Evolutionary conservation across 92 coral and sea anemone species (phyloP), one percentile per base, ranked within the genome.

Genomic region (Actinernus sp.): DNA sequence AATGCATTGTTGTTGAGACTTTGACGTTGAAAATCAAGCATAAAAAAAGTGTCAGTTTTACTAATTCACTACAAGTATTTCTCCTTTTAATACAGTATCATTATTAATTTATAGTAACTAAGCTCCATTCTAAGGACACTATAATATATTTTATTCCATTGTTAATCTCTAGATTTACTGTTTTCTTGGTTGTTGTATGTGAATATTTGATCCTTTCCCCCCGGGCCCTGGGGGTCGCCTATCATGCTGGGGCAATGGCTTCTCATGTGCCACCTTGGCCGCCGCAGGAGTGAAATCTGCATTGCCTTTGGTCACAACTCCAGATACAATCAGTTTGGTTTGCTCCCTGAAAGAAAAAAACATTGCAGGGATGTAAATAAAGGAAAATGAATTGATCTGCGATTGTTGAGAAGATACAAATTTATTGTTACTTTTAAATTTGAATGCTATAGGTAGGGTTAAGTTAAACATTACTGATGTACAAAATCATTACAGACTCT

Each of bases 131-230:
- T 3, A 45, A 5, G 14, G 51, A 45, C 5, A 49, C 55, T 49
- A 49, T 21, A 19, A 49, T 23, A 36, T 6, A 7, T 14, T 36
- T 36, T 49, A 1, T 1, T 1, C 10, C 2, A 49, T 11, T 3
- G 9, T 21, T 2, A 9, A 22, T 71, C 16, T 27, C 18, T 62
- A 27, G 41, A 16, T 45, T 71, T 62, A 92, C 39, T 95, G 84
- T 46, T 95, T 95, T 61, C 99, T 70, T 63, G 99, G 99, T 34
- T 95, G 99, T 36, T 95, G 95, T 71, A 95, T 85, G 34, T 33
- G 49, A 55, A 61, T 71, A 43, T 83, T 68, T 34, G 63, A 41
- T 6, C 80, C 43, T 43, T 79, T 87, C 0, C 69, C 86, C 1
- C 74, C 89, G 16, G 56, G 14, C 36, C 74, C 89, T 46, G 83